Evolutionary conservation across 2,113 vertebrate species (phyloP), one percentile per base, ranked within the genome.

Genomic region (Ictidomys tridecemlineatus): DNA sequence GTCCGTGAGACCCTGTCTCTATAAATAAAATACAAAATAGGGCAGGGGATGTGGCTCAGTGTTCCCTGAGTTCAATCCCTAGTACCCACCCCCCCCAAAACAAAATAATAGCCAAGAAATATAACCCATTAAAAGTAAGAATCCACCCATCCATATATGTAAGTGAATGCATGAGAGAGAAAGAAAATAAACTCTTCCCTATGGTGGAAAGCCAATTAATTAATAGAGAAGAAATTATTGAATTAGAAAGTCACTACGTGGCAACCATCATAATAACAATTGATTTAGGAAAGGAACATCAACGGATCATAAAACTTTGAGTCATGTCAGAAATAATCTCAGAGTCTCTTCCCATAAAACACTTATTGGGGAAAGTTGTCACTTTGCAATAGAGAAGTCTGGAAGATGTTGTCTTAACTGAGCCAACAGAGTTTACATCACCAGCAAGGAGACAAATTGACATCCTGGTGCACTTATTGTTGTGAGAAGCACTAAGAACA

Each of bases 61-160:
- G 51, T 14, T 53, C 51, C 51, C 51, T 53, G 13, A 53, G 10
- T 10, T 63, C 51, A 53, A 53, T 53, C 51, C 51, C 51, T 53
- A 4, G 51, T 53, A 53, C 51, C 51, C 51, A 14, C 0, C 45
- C 45, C 45, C 14, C 3, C 51, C 14, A n/a, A 93, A 65, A 80
- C 91, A 96, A 93, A 74, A 39, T 65, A 89, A 30, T 42, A 51
- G 2, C n/a, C 58, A 89, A 85, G 37, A 26, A 85, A 77, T 82
- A 51, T n/a, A 61, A 65, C 12, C 20, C 51, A 87, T 39, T 58
- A 86, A 72, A 78, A 65, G 9, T 56, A 92, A 51, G 45, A 94
- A 74, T n/a, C 53, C 32, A 28, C n/a, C 37, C 6, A 28, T 67
- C 11, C 10, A 84, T 9, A 32, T 39, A 24, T 65, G 63, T 72